phyloP scores from a whole-genome alignment of 2,888 invertebrate species.

The Arctia plantaginis region DNA sequence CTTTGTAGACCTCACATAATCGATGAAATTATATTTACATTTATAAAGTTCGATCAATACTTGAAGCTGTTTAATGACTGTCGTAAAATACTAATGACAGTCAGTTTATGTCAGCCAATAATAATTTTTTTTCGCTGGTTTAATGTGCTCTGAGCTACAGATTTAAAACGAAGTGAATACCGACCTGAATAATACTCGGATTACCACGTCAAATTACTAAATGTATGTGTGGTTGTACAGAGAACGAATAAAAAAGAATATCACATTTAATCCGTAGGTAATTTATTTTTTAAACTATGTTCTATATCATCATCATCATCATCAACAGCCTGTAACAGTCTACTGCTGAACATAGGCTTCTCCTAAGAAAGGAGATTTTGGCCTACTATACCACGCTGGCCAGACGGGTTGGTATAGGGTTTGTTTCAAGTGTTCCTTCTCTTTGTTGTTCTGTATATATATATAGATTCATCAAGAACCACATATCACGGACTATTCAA shows the following conservation, averaged over 20 bases:
- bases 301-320: neutral
- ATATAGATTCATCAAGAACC: no score
- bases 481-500: no score
- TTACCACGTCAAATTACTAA: neutral
- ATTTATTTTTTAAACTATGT: neutral
- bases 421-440: no score
- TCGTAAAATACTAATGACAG: neutral
- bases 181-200: neutral
- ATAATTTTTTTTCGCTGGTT: neutral
- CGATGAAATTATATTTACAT: neutral
- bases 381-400: no score
- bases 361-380: no score
- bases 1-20: neutral
- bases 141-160: neutral
- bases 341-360: no score
- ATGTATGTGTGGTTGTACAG: neutral
- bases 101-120: neutral
- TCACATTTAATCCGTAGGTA: neutral
- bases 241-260: neutral
- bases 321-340: no score
- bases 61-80: neutral
- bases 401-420: no score
- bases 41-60: neutral
- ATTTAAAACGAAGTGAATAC: neutral
- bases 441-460: no score